Evolutionary conservation across 2,888 invertebrate genomes (phyloP).

Genomic region (Endotricha flammealis): DNA sequence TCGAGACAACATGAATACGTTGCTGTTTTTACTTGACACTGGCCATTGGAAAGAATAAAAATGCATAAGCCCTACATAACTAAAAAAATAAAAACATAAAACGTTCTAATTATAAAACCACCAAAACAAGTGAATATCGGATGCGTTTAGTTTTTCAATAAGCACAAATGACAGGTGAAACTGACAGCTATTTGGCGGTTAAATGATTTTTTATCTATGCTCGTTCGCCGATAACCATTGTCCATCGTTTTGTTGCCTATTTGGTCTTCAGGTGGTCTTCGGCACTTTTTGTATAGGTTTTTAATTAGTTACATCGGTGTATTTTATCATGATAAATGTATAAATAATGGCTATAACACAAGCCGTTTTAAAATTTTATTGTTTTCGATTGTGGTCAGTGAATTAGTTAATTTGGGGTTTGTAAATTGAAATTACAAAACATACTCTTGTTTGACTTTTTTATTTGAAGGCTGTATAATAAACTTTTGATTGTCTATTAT

Average conservation of each 20-base stretch:
- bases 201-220: constrained; percentile 16
- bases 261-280: constrained; percentile 19
- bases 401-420: constrained; percentile 11
- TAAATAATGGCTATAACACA: constrained; percentile 16
- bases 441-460: background rate
- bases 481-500: too few species aligned
- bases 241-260: constrained; percentile 27
- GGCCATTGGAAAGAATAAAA: too few species aligned
- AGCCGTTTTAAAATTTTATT: constrained; percentile 9
- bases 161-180: constrained; percentile 18
- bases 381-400: constrained; percentile 9
- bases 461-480: background rate
- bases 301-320: constrained; percentile 17
- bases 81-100: too few species aligned
- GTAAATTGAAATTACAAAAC: constrained; percentile 3
- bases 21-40: too few species aligned
- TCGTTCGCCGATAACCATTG: constrained; percentile 22
- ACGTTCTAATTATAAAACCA: too few species aligned
- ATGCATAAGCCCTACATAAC: too few species aligned
- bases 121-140: background rate
- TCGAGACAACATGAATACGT: too few species aligned
- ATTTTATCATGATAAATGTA: constrained; percentile 17
- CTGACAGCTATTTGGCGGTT: constrained; percentile 7
- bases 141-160: background rate
- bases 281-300: constrained; percentile 17